Base-by-base conservation (phyloP, 2,888 invertebrate species). In the Volucella bombylans region DNA sequence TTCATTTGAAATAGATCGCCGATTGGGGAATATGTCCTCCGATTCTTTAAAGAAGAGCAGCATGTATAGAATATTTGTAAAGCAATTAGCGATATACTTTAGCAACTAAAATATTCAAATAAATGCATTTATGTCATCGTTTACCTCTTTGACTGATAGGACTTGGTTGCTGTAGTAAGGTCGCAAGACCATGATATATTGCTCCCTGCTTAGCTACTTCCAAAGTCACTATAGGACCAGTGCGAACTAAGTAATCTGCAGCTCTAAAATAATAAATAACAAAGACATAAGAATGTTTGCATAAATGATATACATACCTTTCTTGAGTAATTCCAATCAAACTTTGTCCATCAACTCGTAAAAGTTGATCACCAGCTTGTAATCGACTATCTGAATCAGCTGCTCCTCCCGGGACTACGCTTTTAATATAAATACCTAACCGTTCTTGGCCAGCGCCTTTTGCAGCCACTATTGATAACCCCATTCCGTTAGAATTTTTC, bases 161-260 rank as follows among this genome's bases (percentile, higher is more conserved):
- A 88, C 96, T 96, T 11, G 98, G 98, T 90, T 98, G 98, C 88
- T 97, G 97, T 64, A 99, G 93, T 80, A 98, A 93, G 14, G 97
- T 97, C 14, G 98, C 98, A 72, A 99, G 93, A 38, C 99, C 99
- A 92, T 99, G 99, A 90, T 97, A 96, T 89, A 98, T 96, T 64
- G 99, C 99, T 64, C 98, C 99, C 91, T 99, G 98, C 92, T 99
- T 99, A 31, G 98, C 98, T 81, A 99, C 99, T 92, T 98, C 98
- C 86, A 99, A 92, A 8, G 96, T 96, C 39, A 99, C 99, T 6
- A 97, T 95, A 50, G 97, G 97, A 9, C 99, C 98, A 12, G 99
- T 99, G 72, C 97, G 94, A 57, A 98, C 98, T 90, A 99, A 94
- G 91, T 97, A 96, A 91, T 99, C 98, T 2, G 99, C 99, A 82